Conservation (phyloP, 2,113 vertebrate genomes). For the Casuarius casuarius region DNA sequence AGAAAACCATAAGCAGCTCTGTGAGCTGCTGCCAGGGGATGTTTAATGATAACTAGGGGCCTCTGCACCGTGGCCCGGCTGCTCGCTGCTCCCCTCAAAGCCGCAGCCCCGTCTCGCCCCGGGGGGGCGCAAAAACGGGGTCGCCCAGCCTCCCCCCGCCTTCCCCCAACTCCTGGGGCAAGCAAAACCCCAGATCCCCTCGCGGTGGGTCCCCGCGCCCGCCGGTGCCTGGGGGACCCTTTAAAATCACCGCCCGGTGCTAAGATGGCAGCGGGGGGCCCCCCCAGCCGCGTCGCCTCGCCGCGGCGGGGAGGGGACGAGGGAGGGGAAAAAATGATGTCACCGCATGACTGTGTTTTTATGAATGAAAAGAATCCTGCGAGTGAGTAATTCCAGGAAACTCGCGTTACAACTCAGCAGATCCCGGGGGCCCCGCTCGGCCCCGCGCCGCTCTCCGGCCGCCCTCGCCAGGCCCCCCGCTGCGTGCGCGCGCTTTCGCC, state of each 20-base stretch:
- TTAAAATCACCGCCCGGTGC: background rate
- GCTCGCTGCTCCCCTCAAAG: no score
- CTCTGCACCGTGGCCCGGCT: no score
- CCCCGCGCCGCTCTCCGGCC: background rate
- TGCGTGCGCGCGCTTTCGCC: no score
- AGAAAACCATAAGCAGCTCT: no score
- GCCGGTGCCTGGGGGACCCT: background rate
- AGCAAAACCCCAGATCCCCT: no score
- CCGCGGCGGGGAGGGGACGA: background rate
- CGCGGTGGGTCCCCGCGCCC: no score
- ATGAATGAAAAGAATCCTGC: slow-evolving; percentile 88
- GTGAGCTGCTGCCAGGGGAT: no score
- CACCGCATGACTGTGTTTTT: slow-evolving; percentile 85
- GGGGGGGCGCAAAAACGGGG: background rate
- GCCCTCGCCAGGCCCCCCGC: no score
- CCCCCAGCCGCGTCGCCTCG: background rate
- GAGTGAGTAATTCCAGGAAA: slow-evolving; percentile 85
- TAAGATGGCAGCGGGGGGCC: background rate
- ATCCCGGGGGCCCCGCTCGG: background rate
- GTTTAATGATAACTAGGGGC: background rate
- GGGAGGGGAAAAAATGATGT: slow-evolving; percentile 64
- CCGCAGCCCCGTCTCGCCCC: background rate
- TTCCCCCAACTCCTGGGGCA: no score
- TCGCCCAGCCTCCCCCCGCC: no score
- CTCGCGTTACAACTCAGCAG: slow-evolving; percentile 75